phyloP scores from a whole-genome alignment of 1,140 invertebrate species.

The Thaumetopoea pityocampa region DNA sequence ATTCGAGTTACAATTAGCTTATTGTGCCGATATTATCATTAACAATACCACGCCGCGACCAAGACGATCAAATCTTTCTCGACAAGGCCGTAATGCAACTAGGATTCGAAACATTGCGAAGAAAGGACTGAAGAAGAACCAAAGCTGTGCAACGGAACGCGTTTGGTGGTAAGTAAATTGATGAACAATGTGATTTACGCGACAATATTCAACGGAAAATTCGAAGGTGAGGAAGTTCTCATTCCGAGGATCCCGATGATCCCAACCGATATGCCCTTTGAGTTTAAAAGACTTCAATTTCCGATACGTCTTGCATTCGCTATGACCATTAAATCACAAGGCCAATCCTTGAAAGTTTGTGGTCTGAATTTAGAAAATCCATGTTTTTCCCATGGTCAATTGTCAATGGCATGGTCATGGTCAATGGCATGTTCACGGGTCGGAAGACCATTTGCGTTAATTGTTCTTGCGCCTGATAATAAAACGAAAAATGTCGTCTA shows the following conservation, averaged over 20 bases:
- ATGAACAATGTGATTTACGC: no score
- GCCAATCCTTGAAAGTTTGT: constrained; percentile 52
- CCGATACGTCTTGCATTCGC: constrained; percentile 46
- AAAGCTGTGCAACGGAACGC: no score
- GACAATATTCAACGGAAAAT: no score
- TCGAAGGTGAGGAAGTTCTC: constrained; percentile 14
- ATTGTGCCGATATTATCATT: no score
- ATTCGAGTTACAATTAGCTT: no score
- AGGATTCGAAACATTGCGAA: no score
- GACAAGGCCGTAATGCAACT: no score
- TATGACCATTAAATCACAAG: constrained; percentile 77
- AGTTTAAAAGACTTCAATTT: constrained; percentile 22
- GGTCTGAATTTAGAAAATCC: constrained; percentile 44
- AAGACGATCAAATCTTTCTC: no score
- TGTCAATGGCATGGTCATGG: no score
- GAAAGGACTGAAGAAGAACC: no score
- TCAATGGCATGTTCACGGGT: constrained; percentile 51
- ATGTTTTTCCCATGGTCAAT: constrained; percentile 65
- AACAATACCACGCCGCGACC: no score
- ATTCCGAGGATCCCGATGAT: constrained; percentile 14
- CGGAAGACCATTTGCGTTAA: constrained; percentile 45
- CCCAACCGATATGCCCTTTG: constrained; percentile 15
- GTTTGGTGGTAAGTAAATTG: no score
- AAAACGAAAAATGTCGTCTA: constrained; percentile 39
- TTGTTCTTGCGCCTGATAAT: constrained; percentile 36